phyloP scores from a whole-genome alignment of 2,797 vertebrate species.

The Cephalopachus bancanus region DNA sequence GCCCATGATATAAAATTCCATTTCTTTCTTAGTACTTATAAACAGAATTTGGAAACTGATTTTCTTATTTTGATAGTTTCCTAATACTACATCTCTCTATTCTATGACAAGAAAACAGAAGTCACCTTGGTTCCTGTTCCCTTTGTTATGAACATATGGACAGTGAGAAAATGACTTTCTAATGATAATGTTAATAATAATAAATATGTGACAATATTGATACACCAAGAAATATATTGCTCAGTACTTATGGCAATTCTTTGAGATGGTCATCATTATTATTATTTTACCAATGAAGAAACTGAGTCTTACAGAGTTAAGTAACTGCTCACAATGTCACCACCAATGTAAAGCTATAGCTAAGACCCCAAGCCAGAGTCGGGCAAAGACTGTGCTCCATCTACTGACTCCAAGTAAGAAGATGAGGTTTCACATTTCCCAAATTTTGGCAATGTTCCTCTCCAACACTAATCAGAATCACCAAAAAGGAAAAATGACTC shows the following conservation, averaged over 20 bases:
- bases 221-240: neutral
- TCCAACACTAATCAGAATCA: neutral
- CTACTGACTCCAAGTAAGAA: neutral
- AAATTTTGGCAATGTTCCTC: neutral
- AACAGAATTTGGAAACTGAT: neutral
- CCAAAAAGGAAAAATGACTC: neutral
- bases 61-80: slow-evolving; percentile 37
- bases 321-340: neutral
- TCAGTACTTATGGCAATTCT: neutral
- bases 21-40: neutral
- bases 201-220: neutral
- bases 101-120: neutral
- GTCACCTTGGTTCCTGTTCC: neutral
- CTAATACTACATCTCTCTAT: neutral
- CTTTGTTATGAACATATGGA: neutral
- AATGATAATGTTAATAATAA: neutral
- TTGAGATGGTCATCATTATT: neutral
- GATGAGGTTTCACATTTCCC: slow-evolving; percentile 4
- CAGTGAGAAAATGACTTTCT: slow-evolving; percentile 18
- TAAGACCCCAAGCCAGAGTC: neutral
- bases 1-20: neutral
- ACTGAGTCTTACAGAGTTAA: neutral
- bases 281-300: slow-evolving; percentile 41
- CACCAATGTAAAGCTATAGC: neutral
- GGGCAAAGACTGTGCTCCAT: neutral